Percentiles rank a stretch among this genome's conserved stretches.
Conservation (phyloP, 2,797 vertebrate genomes). For the Scarus forsteni region DNA sequence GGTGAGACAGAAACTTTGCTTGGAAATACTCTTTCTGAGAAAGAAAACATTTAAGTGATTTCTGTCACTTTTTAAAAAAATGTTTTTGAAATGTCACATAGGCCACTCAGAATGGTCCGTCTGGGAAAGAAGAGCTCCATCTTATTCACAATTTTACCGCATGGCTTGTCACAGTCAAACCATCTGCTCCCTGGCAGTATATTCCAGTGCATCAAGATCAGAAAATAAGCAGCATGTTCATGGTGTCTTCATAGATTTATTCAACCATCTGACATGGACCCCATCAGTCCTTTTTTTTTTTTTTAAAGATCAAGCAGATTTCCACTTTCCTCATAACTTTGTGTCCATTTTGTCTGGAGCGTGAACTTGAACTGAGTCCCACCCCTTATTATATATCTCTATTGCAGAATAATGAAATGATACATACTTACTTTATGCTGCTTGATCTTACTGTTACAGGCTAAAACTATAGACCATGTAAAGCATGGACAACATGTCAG, state of each 20-base stretch:
- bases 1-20: not conserved
- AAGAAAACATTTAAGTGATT: conserved; percentile 8
- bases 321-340: conserved; percentile 3
- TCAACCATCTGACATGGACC: conserved; percentile 23
- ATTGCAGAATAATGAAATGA: not conserved
- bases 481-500: too few relatives aligned
- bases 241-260: conserved; percentile 40
- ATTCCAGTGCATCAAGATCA: conserved; percentile 25
- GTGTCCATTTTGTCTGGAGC: not conserved
- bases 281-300: conserved; percentile 25
- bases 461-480: too few relatives aligned
- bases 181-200: conserved; percentile 59
- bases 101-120: conserved; percentile 10
- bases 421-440: too few relatives aligned
- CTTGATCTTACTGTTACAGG: too few relatives aligned
- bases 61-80: not conserved
- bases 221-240: conserved; percentile 32
- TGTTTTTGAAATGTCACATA: conserved; percentile 16
- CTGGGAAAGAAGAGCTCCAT: conserved; percentile 27
- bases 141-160: conserved; percentile 47
- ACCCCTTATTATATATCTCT: not conserved
- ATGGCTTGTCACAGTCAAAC: conserved; percentile 49
- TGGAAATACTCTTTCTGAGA: conserved; percentile 2
- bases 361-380: too few relatives aligned
- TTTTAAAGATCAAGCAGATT: conserved; percentile 28